Percentiles rank a stretch among this genome's conserved stretches.
These are phyloP conservation scores for Xestia ashworthii DNA, from an alignment of 2,888 invertebrate genomes.

Conservation along the genomic window DNA sequence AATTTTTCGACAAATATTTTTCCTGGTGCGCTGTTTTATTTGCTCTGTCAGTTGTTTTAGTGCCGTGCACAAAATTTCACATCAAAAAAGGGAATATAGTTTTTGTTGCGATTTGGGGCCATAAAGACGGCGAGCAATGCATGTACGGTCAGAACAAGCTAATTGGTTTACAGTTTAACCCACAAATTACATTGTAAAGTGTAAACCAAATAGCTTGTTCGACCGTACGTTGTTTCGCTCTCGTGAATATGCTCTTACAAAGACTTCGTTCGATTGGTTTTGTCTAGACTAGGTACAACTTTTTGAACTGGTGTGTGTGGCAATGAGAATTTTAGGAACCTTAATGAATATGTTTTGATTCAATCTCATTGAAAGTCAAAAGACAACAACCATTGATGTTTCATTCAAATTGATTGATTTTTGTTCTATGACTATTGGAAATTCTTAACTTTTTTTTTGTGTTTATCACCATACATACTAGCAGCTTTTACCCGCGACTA, in stretches of 20 bases:
- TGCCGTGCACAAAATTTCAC: conserved; percentile 56
- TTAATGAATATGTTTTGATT: background rate
- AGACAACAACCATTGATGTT: background rate
- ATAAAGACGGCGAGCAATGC: conserved; percentile 18
- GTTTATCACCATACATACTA: no score
- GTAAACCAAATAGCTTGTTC: no score
- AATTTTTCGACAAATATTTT: conserved; percentile 61
- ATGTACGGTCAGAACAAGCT: no score
- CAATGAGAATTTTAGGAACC: background rate
- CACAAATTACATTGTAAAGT: no score
- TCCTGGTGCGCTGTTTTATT: conserved; percentile 55
- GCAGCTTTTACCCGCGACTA: no score
- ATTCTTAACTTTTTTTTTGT: no score
- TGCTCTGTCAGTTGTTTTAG: conserved; percentile 62
- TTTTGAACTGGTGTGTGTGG: background rate
- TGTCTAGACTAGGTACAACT: no score
- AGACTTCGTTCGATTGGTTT: background rate
- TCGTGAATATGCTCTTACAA: background rate
- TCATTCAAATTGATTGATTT: no score
- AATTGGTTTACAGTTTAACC: no score
- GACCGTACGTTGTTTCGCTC: background rate
- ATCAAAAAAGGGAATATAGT: conserved; percentile 56
- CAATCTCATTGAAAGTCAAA: background rate
- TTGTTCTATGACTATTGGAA: no score
- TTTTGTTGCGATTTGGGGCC: conserved; percentile 58